Conservation (phyloP, 2,888 invertebrate genomes). For the Scaptomyza reducta region DNA sequence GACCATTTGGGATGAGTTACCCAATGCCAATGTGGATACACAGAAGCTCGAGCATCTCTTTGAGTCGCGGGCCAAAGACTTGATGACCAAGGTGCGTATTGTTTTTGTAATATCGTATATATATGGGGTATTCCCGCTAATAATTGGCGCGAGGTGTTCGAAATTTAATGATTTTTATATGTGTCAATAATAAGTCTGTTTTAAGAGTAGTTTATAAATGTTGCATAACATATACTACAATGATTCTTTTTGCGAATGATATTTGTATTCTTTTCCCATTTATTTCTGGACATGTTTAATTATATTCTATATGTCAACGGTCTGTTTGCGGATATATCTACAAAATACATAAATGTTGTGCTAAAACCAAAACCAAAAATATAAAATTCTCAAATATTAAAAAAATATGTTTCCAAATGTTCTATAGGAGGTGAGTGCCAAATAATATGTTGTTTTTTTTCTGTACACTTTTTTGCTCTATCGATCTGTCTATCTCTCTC, state of each 20-base stretch:
- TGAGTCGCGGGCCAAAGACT: constrained; percentile 97
- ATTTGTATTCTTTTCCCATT: constrained; percentile 70
- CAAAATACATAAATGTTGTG: constrained; percentile 68
- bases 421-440: constrained; percentile 81
- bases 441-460: constrained; percentile 41
- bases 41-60: constrained; percentile 98
- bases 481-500: constrained; percentile 22
- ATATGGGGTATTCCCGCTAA: constrained; percentile 1
- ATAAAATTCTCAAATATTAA: constrained; percentile 48
- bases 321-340: constrained; percentile 73
- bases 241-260: constrained; percentile 63
- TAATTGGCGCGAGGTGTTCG: constrained; percentile 39
- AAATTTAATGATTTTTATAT: constrained; percentile 29
- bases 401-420: constrained; percentile 61
- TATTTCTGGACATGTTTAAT: constrained; percentile 54
- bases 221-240: constrained; percentile 27
- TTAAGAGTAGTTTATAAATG: constrained; percentile 35
- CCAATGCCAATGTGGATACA: constrained; percentile 93
- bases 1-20: constrained; percentile 96
- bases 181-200: constrained; percentile 46
- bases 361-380: constrained; percentile 48
- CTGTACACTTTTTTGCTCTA: constrained; percentile 24
- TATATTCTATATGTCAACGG: constrained; percentile 64
- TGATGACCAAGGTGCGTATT: constrained; percentile 93
- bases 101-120: not conserved